These are phyloP conservation scores for Catharus minimus DNA, from an alignment of 2,113 vertebrate species.

Conservation along the genomic window DNA sequence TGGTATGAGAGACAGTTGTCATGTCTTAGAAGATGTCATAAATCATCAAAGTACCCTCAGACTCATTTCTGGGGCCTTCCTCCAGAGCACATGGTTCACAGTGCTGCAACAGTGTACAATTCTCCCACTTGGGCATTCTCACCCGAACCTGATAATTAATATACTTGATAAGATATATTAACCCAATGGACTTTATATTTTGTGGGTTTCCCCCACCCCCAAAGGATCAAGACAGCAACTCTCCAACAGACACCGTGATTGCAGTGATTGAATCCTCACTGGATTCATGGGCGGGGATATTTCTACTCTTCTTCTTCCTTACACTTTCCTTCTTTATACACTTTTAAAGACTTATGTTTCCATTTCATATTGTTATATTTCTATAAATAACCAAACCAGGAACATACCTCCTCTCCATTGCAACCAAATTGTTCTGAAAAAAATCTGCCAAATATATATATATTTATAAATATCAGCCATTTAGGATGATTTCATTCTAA, in stretches of 20 bases:
- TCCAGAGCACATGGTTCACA: neutral
- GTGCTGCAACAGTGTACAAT: neutral
- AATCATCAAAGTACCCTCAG: neutral
- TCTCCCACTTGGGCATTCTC: neutral
- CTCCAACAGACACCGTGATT: too few species aligned
- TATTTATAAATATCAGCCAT: neutral
- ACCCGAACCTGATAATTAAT: neutral
- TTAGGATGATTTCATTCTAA: neutral
- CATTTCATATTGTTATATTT: neutral
- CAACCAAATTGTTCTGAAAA: neutral
- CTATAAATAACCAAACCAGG: neutral
- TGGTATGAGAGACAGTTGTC: neutral
- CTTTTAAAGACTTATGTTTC: neutral
- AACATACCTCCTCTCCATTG: neutral
- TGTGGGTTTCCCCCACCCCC: neutral
- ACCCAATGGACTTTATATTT: neutral
- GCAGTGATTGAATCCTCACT: neutral
- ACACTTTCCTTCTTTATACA: neutral
- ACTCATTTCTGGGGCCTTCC: neutral
- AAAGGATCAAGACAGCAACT: neutral
- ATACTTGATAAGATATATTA: neutral
- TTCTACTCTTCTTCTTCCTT: neutral
- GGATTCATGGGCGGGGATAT: neutral
- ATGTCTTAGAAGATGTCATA: neutral
- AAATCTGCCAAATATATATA: accelerated